Percentiles rank a stretch among this genome's conserved stretches.
These are phyloP conservation scores for Neuroscelio doddi DNA, from an alignment of 2,888 invertebrate genomes.

Conservation along the genomic window DNA sequence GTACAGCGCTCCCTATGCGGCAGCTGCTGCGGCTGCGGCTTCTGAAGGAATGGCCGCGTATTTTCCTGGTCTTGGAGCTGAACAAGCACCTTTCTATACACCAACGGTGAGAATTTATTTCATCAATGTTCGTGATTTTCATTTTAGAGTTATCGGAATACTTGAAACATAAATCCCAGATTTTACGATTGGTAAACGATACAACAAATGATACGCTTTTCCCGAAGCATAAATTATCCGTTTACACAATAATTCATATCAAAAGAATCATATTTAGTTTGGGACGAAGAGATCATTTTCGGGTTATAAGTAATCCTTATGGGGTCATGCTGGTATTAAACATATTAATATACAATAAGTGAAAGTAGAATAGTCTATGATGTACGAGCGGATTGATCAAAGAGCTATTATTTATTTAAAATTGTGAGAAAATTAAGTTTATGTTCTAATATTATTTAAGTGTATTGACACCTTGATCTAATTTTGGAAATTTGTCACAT, in stretches of 20 bases:
- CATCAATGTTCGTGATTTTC: not conserved
- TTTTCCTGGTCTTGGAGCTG: constrained; percentile 87
- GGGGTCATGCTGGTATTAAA: too few relatives aligned
- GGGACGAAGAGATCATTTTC: too few relatives aligned
- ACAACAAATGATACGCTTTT: not conserved
- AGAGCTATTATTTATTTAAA: too few relatives aligned
- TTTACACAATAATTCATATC: constrained; percentile 1
- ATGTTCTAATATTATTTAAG: too few relatives aligned
- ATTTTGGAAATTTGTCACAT: too few relatives aligned
- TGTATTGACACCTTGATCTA: too few relatives aligned
- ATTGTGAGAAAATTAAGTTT: too few relatives aligned
- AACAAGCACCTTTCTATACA: constrained; percentile 89
- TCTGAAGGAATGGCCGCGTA: constrained; percentile 86
- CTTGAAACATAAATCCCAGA: not conserved
- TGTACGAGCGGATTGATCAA: too few relatives aligned
- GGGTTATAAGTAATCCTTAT: too few relatives aligned
- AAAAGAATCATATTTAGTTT: too few relatives aligned
- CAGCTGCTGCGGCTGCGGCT: constrained; percentile 73
- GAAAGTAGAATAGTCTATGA: too few relatives aligned
- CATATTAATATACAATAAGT: too few relatives aligned
- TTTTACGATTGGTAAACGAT: not conserved
- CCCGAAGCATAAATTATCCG: not conserved
- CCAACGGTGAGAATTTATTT: constrained; percentile 81
- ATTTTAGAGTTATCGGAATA: not conserved
- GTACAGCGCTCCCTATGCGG: constrained; percentile 85